phyloP scores from a whole-genome alignment of 2,888 invertebrate genomes.

The Cryptops parisi region DNA sequence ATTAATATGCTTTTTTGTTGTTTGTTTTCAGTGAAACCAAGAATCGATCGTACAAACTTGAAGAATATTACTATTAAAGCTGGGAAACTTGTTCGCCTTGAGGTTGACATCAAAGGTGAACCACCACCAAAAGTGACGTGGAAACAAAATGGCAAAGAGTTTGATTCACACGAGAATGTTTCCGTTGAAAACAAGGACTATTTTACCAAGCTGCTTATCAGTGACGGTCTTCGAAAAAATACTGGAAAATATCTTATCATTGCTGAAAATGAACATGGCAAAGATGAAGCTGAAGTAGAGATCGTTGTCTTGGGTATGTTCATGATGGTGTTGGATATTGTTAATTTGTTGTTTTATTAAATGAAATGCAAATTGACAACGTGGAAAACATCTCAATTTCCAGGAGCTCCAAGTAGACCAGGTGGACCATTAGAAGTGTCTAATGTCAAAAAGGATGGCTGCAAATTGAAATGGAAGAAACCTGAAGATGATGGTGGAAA shows the following conservation, averaged over 20 bases:
- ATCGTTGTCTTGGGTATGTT: slow-evolving; percentile 60
- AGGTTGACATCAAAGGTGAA: slow-evolving; percentile 87
- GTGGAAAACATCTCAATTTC: slow-evolving; percentile 1
- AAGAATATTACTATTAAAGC: slow-evolving; percentile 78
- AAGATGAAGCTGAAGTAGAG: slow-evolving; percentile 85
- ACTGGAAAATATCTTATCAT: slow-evolving; percentile 80
- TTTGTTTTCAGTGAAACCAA: slow-evolving; percentile 95
- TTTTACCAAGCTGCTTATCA: slow-evolving; percentile 72
- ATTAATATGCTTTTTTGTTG: no score
- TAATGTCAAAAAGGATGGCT: slow-evolving; percentile 76
- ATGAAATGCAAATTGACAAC: background rate
- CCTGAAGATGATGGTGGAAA: slow-evolving; percentile 92
- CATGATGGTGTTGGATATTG: background rate
- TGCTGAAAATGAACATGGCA: slow-evolving; percentile 80
- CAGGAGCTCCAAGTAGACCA: slow-evolving; percentile 44
- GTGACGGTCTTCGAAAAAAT: slow-evolving; percentile 62
- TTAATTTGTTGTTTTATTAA: background rate
- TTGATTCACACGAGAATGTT: slow-evolving; percentile 45
- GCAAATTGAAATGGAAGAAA: slow-evolving; percentile 83
- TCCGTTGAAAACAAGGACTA: slow-evolving; percentile 76
- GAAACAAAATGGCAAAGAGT: slow-evolving; percentile 59
- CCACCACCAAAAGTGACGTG: slow-evolving; percentile 87
- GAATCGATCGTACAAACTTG: slow-evolving; percentile 88
- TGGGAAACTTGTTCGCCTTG: slow-evolving; percentile 81
- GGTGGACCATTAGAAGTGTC: slow-evolving; percentile 76